A percentile compares a stretch with the other conserved stretches of the same genome.
These are phyloP conservation scores for Pampus argenteus DNA, from an alignment of 2,797 vertebrate species.

Conservation along the genomic window DNA sequence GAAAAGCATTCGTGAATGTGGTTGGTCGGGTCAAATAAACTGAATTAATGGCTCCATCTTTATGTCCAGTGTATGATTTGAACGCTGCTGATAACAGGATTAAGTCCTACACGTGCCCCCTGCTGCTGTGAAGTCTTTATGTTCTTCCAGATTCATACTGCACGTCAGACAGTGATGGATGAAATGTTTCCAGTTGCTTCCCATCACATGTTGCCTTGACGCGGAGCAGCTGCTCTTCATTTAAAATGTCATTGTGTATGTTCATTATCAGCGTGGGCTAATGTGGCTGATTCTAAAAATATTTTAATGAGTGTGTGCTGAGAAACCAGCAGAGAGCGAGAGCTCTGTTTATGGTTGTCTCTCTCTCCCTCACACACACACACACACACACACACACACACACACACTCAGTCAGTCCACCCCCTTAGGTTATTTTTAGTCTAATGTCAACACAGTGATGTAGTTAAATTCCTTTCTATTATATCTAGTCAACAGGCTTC, in stretches of 20 bases:
- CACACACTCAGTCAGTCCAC: conserved; percentile 15
- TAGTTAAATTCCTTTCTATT: conserved; percentile 51
- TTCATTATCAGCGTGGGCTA: background rate
- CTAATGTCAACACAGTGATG: conserved; percentile 59
- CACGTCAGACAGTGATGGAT: conserved; percentile 16
- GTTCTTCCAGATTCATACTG: background rate
- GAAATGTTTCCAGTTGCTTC: conserved; percentile 29
- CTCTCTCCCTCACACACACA: conserved; percentile 3
- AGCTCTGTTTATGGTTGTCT: conserved; percentile 26
- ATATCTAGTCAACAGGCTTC: background rate
- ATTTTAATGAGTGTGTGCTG: conserved; percentile 13
- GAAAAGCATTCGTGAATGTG: no score
- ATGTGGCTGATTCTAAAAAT: background rate
- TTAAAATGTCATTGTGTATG: conserved; percentile 22
- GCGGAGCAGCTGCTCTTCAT: no score
- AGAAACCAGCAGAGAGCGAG: conserved; percentile 18
- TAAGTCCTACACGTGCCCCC: background rate
- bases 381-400: conserved; percentile 17
- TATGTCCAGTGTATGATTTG: no score
- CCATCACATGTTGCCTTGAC: no score
- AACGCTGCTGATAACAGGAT: background rate
- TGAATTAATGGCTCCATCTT: no score
- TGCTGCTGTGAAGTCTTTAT: background rate
- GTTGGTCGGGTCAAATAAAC: no score
- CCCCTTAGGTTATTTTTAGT: conserved; percentile 70